phyloP scores from a whole-genome alignment of 2,888 invertebrate species.

The Argyresthia albistria region DNA sequence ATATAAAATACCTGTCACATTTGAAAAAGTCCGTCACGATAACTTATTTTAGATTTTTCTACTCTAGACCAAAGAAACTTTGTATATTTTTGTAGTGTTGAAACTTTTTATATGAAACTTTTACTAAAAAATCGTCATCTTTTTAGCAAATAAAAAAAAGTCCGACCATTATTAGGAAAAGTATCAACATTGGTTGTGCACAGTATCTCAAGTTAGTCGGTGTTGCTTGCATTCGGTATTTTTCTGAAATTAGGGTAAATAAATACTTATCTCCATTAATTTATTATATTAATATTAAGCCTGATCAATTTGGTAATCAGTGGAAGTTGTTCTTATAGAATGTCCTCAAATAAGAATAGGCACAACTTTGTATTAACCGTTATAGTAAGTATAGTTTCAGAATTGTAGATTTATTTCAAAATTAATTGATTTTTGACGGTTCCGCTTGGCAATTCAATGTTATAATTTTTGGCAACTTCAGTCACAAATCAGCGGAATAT shows the following conservation, averaged over 20 bases:
- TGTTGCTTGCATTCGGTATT: not conserved
- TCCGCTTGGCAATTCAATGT: too few relatives aligned
- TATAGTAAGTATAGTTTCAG: too few relatives aligned
- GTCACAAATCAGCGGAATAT: too few relatives aligned
- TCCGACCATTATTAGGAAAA: conserved; percentile 24
- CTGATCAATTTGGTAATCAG: too few relatives aligned
- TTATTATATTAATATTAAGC: too few relatives aligned
- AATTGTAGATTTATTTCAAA: too few relatives aligned
- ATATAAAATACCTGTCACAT: not conserved
- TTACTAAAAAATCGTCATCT: conserved; percentile 8
- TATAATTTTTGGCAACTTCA: too few relatives aligned
- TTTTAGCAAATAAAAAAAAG: not conserved
- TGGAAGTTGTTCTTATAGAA: too few relatives aligned
- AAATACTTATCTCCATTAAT: too few relatives aligned
- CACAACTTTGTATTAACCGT: too few relatives aligned
- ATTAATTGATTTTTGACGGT: too few relatives aligned
- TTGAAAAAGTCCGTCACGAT: not conserved
- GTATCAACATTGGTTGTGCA: conserved; percentile 21
- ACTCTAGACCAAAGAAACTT: conserved; percentile 27
- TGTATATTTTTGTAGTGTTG: conserved; percentile 44
- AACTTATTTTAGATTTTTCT: conserved; percentile 9
- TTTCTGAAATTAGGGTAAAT: not conserved
- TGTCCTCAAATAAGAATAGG: too few relatives aligned
- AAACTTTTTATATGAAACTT: conserved; percentile 15
- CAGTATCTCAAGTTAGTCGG: not conserved